Evolutionary conservation across 2,888 invertebrate species (phyloP), one percentile per base, ranked within the genome.

Genomic region (Gibbula magus): DNA sequence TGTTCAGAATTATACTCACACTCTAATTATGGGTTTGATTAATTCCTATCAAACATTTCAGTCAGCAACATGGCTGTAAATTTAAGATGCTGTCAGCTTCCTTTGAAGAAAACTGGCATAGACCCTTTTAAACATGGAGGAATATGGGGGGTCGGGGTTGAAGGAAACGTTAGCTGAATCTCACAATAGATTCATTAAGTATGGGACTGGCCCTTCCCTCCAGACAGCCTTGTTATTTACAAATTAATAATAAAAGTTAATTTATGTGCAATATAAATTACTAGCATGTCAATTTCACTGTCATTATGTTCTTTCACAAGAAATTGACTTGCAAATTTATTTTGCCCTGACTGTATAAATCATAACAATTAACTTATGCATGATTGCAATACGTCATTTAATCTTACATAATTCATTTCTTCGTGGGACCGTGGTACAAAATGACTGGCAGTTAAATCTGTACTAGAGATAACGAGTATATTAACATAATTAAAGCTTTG

Each of bases 211-310:
- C 70, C 20, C n/a, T 20, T 8, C 20, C 32, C 18, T 70, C 70
- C 35, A 20, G 20, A 32, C 18, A 35, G 35, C 16, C 70, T 70
- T 70, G 70, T 70, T 70, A 70, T 70, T 70, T 70, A 70, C 70
- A 70, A 70, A 70, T 70, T 70, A 70, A 70, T 39, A 70, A 70
- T 70, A 70, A 70, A 70, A 70, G 70, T 70, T 70, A 70, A 70
- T 70, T 70, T 70, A 70, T 70, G 70, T 70, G 70, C 32, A 39
- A 35, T 35, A 70, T 70, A 70, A 70, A 70, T 70, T 70, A 70
- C 70, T 16, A 20, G 35, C 32, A 70, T 70, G 70, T 70, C 70
- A 70, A 35, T 32, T 18, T 20, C 32, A 35, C 70, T 70, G 70
- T 70, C 70, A 70, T 70, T 70, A 70, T 70, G n/a, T 70, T 18